Evolutionary conservation across 2,797 vertebrate genomes (phyloP).

Genomic region (Molossus molossus): DNA sequence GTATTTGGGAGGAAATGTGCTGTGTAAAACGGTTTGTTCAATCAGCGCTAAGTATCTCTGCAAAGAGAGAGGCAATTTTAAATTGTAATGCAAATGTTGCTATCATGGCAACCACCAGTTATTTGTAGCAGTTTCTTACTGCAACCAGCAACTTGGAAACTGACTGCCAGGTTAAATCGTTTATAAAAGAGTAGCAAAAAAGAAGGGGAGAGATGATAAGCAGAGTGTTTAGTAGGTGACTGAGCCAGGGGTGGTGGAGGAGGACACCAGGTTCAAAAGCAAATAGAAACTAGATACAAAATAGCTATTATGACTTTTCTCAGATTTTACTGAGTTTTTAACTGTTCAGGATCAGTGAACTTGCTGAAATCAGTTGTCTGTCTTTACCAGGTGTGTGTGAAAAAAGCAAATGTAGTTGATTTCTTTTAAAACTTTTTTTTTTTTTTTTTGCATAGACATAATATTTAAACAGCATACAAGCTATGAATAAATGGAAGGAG

Average conservation of each 20-base stretch:
- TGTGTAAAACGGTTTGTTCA: conserved; percentile 50
- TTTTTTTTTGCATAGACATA: neutral
- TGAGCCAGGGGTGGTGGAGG: neutral
- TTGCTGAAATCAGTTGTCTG: neutral
- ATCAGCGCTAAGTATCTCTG: conserved; percentile 47
- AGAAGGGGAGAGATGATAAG: neutral
- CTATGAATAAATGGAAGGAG: neutral
- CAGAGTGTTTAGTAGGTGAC: neutral
- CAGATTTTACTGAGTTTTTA: neutral
- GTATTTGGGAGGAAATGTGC: neutral
- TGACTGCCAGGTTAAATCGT: neutral
- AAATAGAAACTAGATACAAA: neutral
- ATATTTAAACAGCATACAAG: neutral
- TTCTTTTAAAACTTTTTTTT: neutral
- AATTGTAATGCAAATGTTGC: conserved; percentile 59
- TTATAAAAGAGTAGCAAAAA: neutral
- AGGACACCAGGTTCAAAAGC: neutral
- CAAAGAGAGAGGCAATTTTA: conserved; percentile 56
- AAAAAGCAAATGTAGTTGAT: neutral
- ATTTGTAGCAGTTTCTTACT: conserved; percentile 43
- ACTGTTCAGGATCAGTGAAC: neutral
- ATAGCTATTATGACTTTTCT: neutral
- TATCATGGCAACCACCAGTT: neutral
- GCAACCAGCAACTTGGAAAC: conserved; percentile 18
- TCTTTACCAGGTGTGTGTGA: neutral